A percentile compares a stretch with the other conserved stretches of the same genome.
phyloP scores from a whole-genome alignment of 2,888 invertebrate species.

The Cacoxenus indagator region DNA sequence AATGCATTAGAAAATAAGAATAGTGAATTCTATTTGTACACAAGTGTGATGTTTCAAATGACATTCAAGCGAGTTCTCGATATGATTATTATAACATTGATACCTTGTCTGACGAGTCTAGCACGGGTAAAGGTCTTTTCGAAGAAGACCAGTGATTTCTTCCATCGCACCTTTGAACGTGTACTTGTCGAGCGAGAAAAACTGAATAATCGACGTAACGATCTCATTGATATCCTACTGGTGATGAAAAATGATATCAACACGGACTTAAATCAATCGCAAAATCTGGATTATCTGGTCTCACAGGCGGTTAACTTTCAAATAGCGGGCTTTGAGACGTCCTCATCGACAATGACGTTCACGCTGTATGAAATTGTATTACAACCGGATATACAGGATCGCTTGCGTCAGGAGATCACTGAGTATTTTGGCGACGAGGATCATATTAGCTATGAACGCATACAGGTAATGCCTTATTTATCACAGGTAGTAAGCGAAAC shows the following conservation, averaged over 20 bases:
- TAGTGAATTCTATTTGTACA: constrained; percentile 62
- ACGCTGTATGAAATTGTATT: constrained; percentile 67
- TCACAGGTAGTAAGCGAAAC: constrained; percentile 66
- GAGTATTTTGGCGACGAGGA: constrained; percentile 41
- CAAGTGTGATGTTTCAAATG: constrained; percentile 45
- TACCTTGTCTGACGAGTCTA: constrained; percentile 46
- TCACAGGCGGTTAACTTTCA: constrained; percentile 59
- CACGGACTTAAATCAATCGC: constrained; percentile 23
- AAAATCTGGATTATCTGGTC: constrained; percentile 58
- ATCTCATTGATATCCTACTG: constrained; percentile 71
- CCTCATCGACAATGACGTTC: constrained; percentile 69
- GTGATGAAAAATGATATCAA: constrained; percentile 55
- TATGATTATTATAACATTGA: constrained; percentile 43
- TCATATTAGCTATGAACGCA: constrained; percentile 66
- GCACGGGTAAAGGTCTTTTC: constrained; percentile 49
- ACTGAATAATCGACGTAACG: constrained; percentile 61
- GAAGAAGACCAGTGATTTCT: constrained; percentile 48
- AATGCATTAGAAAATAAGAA: constrained; percentile 65
- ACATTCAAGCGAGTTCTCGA: constrained; percentile 40
- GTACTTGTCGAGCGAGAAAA: constrained; percentile 66
- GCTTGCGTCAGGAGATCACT: constrained; percentile 68
- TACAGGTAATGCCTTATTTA: constrained; percentile 70
- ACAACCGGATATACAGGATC: constrained; percentile 66
- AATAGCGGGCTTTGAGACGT: constrained; percentile 65
- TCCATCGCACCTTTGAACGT: constrained; percentile 62